Conservation (phyloP, 2,888 invertebrate species). For the Ectemnius lituratus region DNA sequence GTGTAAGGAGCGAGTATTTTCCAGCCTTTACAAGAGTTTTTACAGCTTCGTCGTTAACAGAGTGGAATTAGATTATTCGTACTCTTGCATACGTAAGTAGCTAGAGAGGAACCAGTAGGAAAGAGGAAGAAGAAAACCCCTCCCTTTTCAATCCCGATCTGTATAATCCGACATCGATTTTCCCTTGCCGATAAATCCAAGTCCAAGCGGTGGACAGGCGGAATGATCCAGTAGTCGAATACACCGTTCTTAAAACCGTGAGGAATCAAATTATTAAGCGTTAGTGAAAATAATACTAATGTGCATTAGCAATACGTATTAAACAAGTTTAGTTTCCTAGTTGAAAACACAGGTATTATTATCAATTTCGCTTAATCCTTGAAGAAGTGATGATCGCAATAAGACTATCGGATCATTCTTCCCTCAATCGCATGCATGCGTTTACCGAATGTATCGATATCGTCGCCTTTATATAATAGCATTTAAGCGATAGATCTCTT, state of each 20-base stretch:
- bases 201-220: too few species aligned
- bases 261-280: too few species aligned
- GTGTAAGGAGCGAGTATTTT: conserved; percentile 14
- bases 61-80: conserved; percentile 45
- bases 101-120: conserved; percentile 38
- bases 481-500: conserved; percentile 41
- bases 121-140: conserved; percentile 30
- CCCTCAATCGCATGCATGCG: conserved; percentile 45
- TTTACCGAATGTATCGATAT: conserved; percentile 51
- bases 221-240: too few species aligned
- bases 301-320: too few species aligned
- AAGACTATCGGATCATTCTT: too few species aligned
- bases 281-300: too few species aligned
- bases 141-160: background rate
- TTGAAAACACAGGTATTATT: too few species aligned
- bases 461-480: conserved; percentile 52
- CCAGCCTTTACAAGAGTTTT: conserved; percentile 59
- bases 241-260: too few species aligned
- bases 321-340: too few species aligned
- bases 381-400: too few species aligned
- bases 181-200: too few species aligned
- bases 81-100: conserved; percentile 28
- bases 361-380: too few species aligned
- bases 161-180: background rate
- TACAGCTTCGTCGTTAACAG: conserved; percentile 63